Percentiles rank a stretch among this genome's conserved stretches.
Conservation (phyloP, 2,888 invertebrate genomes). For the Nomada fabriciana region DNA sequence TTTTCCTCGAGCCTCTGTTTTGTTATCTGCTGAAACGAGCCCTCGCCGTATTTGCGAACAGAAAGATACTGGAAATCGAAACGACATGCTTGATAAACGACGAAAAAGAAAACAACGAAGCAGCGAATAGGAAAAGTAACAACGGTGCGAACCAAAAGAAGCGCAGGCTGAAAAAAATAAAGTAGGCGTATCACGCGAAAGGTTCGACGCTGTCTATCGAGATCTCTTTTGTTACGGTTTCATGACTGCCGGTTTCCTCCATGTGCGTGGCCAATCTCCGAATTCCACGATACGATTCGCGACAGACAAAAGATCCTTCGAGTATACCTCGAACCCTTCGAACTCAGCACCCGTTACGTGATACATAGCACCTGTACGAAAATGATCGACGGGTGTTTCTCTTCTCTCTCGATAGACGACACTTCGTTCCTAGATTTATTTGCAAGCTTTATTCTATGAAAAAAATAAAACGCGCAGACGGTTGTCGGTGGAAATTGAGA, state of each 20-base stretch:
- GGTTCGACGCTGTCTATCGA: conserved; percentile 18
- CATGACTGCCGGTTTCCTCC: no score
- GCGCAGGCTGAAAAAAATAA: conserved; percentile 2
- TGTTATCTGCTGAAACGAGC: no score
- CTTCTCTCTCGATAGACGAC: conserved; percentile 33
- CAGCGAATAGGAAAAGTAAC: no score
- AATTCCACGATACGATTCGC: neutral
- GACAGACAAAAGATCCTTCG: neutral
- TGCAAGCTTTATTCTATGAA: conserved; percentile 79
- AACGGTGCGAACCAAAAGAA: neutral
- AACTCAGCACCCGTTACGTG: conserved; percentile 22
- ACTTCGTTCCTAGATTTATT: conserved; percentile 69
- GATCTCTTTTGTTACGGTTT: conserved; percentile 13
- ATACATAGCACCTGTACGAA: conserved; percentile 41
- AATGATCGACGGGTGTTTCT: conserved; percentile 49
- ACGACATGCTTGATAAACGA: neutral
- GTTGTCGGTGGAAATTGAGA: conserved; percentile 71
- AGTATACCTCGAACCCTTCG: conserved; percentile 1
- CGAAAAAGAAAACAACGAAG: neutral
- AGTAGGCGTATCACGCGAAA: conserved; percentile 4
- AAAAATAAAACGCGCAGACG: conserved; percentile 52
- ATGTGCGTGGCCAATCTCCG: no score
- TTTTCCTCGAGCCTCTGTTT: no score
- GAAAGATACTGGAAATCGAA: neutral
- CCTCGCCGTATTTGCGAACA: no score